Base-by-base conservation (phyloP, 2,888 invertebrate genomes). In the Drosophila pseudotakahashii region DNA sequence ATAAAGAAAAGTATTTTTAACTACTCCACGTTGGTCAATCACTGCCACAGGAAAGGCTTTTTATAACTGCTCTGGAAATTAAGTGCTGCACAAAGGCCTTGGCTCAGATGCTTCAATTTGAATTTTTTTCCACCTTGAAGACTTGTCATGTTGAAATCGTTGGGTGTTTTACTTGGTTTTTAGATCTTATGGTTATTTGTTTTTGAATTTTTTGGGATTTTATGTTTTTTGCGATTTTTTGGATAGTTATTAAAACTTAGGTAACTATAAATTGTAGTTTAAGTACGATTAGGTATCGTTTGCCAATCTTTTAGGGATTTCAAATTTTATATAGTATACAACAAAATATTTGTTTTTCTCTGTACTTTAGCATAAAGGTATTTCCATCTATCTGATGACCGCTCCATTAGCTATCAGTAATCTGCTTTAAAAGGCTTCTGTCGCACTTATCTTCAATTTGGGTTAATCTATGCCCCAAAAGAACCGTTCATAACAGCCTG, bases 401-500 rank as follows among this genome's bases (percentile, higher is more conserved):
- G 19, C 13, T 26, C 19, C 37, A 37, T 34, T 53, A 19, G 52
- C 44, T 53, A 66, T 64, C 64, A 13, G 53, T 32, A 37, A 64
- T 64, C 64, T 52, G 50, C 36, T 45, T 52, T 53, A 39, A 64
- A 66, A 64, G 34, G 32, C 52, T 45, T 44, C 42, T 19, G 37
- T 37, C 48, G 50, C 37, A 39, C 41, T 68, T 68, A 57, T 68
- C 68, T 57, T 7, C 37, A 68, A 68, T 57, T 50, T 68, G 57
- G 67, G 67, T 57, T 68, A 68, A 68, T 68, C 68, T 67, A 51
- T 68, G 67, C 68, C 67, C 68, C 68, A 58, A 45, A 57, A 68
- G 68, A 68, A 68, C 37, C 37, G 37, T 68, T 67, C 67, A 36
- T 52, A 52, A 45, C 13, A 45, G 37, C 50, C 48, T 34, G 41